These are phyloP conservation scores for Vipera ursinii DNA, from an alignment of 2,797 vertebrate genomes.

Conservation along the genomic window DNA sequence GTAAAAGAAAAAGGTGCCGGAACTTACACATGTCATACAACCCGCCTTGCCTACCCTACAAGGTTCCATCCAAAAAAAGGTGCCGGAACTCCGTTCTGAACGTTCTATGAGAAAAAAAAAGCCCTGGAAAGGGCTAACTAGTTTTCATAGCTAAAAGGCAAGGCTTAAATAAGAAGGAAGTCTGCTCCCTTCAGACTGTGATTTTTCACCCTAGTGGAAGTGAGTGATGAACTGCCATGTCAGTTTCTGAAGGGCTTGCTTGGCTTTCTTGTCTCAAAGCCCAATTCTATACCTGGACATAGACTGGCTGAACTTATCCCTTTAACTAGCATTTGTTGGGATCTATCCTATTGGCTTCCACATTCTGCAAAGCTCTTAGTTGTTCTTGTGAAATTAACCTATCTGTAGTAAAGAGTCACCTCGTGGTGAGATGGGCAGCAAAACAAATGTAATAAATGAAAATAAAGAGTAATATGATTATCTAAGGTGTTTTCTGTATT, in stretches of 20 bases:
- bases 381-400: not conserved
- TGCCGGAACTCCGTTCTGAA: no score
- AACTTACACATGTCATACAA: no score
- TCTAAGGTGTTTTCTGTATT: accelerated
- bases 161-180: not conserved
- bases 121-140: not conserved
- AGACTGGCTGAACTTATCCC: not conserved
- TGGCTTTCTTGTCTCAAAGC: not conserved
- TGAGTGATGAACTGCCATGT: not conserved
- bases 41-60: no score
- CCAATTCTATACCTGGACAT: not conserved
- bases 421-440: not conserved
- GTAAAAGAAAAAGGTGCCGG: no score
- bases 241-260: not conserved
- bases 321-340: not conserved
- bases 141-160: not conserved
- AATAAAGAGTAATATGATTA: not conserved
- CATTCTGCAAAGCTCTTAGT: not conserved
- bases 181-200: not conserved
- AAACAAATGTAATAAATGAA: not conserved
- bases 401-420: not conserved
- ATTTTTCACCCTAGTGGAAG: not conserved
- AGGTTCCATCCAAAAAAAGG: no score
- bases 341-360: not conserved
- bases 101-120: no score